Evolutionary conservation across 2,113 vertebrate genomes (phyloP), one percentile per base, ranked within the genome.

Genomic region (Octodon degus): DNA sequence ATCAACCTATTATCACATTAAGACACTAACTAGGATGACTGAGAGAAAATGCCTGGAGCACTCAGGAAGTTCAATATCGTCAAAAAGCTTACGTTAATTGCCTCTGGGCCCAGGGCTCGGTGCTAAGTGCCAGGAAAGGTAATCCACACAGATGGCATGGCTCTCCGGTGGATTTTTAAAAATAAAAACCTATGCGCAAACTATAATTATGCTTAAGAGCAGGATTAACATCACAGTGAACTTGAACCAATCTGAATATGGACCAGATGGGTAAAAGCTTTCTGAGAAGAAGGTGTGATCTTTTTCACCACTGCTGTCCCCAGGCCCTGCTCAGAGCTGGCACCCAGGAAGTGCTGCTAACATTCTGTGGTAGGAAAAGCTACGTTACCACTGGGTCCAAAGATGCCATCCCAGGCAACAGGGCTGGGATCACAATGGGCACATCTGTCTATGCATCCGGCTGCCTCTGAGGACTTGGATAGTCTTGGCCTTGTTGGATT

Each of bases 61-160:
- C 95, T 32, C 60, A 88, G 80, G 85, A 97, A 97, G 83, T 92
- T 96, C 90, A 93, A 0, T 84, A 74, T 93, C 84, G 95, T 95
- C 95, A 88, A 89, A 93, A 95, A 97, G 68, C 82, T 95, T 83
- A 68, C 5, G 74, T 86, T 97, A 95, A 96, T 97, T 97, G 89
- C 94, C 93, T 96, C 90, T 6, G 1, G 90, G 88, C 82, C 77
- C 88, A 50, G 43, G 81, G 40, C 81, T 93, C 60, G 14, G 60
- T 90, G 63, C n/a, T 91, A 62, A 97, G 62, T 62, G 88, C 85
- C 63, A 32, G 53, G 79, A 97, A 77, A 93, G 93, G 72, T 95
- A 94, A 96, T 96, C 85, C 67, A 86, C 55, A 22, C 90, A 97
- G 96, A 97, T 96, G 95, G 96, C 70, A 27, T 30, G 32, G 40